Percentiles rank a stretch among this genome's conserved stretches.
phyloP scores from a whole-genome alignment of 1,140 invertebrate species.

The Glossosoma conforme region DNA sequence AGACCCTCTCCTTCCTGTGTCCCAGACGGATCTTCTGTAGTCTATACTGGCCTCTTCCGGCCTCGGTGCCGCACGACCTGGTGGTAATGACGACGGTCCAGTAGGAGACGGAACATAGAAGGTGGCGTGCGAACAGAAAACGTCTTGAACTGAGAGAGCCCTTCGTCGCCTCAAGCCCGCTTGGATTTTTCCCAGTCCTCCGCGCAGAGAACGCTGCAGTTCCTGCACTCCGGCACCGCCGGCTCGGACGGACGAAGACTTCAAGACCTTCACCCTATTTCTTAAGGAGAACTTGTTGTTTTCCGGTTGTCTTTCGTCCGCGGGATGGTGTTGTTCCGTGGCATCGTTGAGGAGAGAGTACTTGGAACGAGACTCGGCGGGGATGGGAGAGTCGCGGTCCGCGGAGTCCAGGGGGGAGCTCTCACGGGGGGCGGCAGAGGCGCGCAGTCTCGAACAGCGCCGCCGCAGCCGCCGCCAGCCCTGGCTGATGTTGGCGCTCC shows the following conservation, averaged over 20 bases:
- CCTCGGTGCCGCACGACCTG: constrained; percentile 14
- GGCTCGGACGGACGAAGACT: constrained; percentile 57
- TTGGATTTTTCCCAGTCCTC: constrained; percentile 63
- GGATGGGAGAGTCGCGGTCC: constrained; percentile 47
- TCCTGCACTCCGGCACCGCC: constrained; percentile 45
- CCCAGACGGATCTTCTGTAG: constrained; percentile 31
- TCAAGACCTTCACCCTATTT: constrained; percentile 52
- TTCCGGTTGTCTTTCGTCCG: constrained; percentile 36
- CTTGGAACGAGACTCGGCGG: constrained; percentile 42
- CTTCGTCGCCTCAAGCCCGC: constrained; percentile 58
- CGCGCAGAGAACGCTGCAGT: constrained; percentile 54
- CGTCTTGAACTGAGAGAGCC: constrained; percentile 61
- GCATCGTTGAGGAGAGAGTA: constrained; percentile 40
- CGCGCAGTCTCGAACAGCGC: constrained; percentile 59
- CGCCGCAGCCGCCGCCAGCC: constrained; percentile 65
- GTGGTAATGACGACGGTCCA: constrained; percentile 27
- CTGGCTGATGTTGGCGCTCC: constrained; percentile 69
- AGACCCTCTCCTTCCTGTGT: constrained; percentile 33
- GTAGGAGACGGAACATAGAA: constrained; percentile 65
- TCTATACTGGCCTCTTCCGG: constrained; percentile 28
- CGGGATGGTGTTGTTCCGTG: constrained; percentile 35
- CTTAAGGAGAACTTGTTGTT: constrained; percentile 45
- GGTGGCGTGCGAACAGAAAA: constrained; percentile 54
- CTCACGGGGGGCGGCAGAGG: constrained; percentile 47
- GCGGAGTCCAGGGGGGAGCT: constrained; percentile 46